Evolutionary conservation across 2,797 vertebrate species (phyloP).

Genomic region (Pipistrellus pipistrellus): DNA sequence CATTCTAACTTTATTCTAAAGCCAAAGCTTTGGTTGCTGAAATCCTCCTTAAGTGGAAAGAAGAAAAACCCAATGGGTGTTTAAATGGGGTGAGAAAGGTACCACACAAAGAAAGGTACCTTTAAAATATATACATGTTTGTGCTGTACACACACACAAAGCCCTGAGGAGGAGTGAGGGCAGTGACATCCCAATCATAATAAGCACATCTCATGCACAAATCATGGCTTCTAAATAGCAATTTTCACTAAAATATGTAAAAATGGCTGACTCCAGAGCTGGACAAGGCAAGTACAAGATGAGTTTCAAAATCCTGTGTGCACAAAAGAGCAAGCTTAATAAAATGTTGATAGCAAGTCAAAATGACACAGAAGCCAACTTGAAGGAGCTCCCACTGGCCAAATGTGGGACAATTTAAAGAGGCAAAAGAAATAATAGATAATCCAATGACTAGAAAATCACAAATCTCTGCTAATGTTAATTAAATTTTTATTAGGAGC

Average conservation of each 20-base stretch:
- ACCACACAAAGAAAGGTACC: neutral
- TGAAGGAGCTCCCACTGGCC: neutral
- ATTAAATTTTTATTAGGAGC: neutral
- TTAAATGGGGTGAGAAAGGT: neutral
- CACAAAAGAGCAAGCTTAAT: neutral
- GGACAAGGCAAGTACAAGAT: conserved; percentile 1
- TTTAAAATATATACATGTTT: neutral
- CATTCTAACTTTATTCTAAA: conserved; percentile 10
- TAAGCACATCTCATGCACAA: neutral
- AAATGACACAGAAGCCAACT: neutral
- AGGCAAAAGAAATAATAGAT: conserved; percentile 20
- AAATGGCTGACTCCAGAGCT: conserved; percentile 8
- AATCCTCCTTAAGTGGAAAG: neutral
- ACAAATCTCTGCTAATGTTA: neutral
- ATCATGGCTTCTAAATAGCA: conserved; percentile 29
- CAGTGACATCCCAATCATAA: neutral
- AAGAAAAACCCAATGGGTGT: neutral
- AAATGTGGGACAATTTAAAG: neutral
- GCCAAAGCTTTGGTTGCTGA: neutral
- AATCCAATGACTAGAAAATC: neutral
- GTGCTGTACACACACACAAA: neutral
- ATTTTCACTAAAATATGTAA: conserved; percentile 19
- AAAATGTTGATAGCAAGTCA: neutral
- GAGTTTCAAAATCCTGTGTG: conserved; percentile 8
- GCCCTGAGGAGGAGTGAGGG: neutral